phyloP scores from a whole-genome alignment of 2,888 invertebrate species.

The Pandemis cinnamomeana region DNA sequence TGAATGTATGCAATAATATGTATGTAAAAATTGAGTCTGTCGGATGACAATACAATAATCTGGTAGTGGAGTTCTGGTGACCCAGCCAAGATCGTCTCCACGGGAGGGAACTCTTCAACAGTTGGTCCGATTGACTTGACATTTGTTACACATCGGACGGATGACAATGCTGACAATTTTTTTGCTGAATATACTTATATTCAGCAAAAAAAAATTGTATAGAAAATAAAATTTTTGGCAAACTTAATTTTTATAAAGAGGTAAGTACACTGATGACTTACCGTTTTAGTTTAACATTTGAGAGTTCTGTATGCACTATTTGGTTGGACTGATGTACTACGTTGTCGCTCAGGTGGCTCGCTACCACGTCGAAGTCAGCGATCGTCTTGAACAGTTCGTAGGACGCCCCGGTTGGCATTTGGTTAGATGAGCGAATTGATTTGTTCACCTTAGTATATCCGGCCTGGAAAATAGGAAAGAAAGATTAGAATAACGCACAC shows the following conservation, averaged over 20 bases:
- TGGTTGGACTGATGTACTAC: conserved; percentile 79
- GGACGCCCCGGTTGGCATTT: conserved; percentile 88
- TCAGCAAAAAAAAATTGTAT: too few species aligned
- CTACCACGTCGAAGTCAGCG: conserved; percentile 88
- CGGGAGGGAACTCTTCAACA: too few species aligned
- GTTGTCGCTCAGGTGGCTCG: conserved; percentile 86
- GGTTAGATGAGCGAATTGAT: conserved; percentile 89
- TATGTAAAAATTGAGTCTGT: too few species aligned
- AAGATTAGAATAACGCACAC: not conserved
- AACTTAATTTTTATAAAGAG: not conserved
- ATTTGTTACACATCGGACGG: too few species aligned
- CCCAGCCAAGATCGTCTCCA: too few species aligned
- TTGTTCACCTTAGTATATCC: conserved; percentile 87
- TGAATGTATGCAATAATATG: too few species aligned
- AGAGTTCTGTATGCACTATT: conserved; percentile 84
- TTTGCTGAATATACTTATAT: too few species aligned
- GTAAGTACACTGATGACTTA: conserved; percentile 49
- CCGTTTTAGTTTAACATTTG: conserved; percentile 68
- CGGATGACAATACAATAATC: too few species aligned
- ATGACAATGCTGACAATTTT: too few species aligned
- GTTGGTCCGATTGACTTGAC: too few species aligned
- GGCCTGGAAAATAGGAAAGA: conserved; percentile 75
- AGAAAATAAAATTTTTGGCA: too few species aligned
- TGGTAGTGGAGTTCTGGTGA: too few species aligned
- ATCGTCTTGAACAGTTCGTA: conserved; percentile 91